A percentile compares a stretch with the other conserved stretches of the same genome.
phyloP scores from a whole-genome alignment of 2,113 vertebrate genomes.

The Ondatra zibethicus region DNA sequence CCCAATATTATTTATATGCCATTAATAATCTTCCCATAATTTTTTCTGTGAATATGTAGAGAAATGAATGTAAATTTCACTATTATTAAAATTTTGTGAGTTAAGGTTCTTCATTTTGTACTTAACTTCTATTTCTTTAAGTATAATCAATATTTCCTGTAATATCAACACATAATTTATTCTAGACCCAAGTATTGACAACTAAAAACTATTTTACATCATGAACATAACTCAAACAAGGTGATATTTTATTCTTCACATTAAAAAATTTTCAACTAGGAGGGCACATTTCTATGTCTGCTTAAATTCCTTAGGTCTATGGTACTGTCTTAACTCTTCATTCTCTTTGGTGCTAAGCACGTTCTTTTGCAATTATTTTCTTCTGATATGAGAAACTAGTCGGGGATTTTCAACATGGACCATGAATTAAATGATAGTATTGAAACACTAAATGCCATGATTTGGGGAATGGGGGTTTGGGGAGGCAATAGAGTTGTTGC shows the following conservation, averaged over 20 bases:
- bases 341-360: neutral
- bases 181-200: neutral
- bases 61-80: neutral
- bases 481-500: neutral
- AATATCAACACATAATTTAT: neutral
- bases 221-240: neutral
- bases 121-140: neutral
- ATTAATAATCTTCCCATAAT: neutral
- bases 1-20: neutral
- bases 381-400: neutral
- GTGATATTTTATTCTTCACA: constrained; percentile 4
- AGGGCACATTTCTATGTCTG: neutral
- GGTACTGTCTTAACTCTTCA: neutral
- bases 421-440: neutral
- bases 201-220: neutral
- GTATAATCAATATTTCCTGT: neutral
- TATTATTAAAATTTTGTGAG: neutral
- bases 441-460: neutral
- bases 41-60: neutral
- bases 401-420: neutral
- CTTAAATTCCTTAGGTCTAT: neutral
- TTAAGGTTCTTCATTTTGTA: neutral
- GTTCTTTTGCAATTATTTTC: neutral
- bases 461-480: neutral
- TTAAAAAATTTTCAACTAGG: neutral